These are phyloP conservation scores for Minunthozetes semirufus DNA, from an alignment of 2,888 invertebrate genomes.

Conservation along the genomic window DNA sequence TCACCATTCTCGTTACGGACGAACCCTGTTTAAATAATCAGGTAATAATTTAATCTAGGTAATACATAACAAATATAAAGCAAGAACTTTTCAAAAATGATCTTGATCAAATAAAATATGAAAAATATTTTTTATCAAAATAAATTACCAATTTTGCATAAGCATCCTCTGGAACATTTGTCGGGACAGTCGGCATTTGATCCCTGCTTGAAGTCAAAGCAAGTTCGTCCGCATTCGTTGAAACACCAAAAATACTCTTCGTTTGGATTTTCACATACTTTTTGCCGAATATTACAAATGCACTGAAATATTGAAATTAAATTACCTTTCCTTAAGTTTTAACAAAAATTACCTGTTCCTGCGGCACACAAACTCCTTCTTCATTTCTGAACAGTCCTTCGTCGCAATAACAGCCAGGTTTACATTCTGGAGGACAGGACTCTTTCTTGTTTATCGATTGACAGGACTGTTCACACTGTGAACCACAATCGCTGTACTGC, in stretches of 20 bases:
- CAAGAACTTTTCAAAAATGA: not conserved
- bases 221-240: not conserved
- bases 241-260: not conserved
- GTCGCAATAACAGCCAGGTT: not conserved
- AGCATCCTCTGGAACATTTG: not conserved
- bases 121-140: not conserved
- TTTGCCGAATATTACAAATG: not conserved
- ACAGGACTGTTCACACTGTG: not conserved
- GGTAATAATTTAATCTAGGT: not conserved
- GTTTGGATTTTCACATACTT: not conserved
- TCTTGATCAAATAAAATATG: too few species aligned
- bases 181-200: not conserved
- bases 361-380: not conserved
- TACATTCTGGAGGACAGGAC: not conserved
- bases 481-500: not conserved
- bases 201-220: not conserved
- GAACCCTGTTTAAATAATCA: not conserved
- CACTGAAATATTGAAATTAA: not conserved
- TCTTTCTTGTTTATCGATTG: not conserved
- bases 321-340: too few species aligned
- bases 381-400: not conserved
- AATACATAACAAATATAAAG: not conserved
- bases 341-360: not conserved
- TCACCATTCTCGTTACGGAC: not conserved
- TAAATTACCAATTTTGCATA: not conserved